Base-by-base conservation (phyloP, 2,888 invertebrate species). In the Smittia sp. region DNA sequence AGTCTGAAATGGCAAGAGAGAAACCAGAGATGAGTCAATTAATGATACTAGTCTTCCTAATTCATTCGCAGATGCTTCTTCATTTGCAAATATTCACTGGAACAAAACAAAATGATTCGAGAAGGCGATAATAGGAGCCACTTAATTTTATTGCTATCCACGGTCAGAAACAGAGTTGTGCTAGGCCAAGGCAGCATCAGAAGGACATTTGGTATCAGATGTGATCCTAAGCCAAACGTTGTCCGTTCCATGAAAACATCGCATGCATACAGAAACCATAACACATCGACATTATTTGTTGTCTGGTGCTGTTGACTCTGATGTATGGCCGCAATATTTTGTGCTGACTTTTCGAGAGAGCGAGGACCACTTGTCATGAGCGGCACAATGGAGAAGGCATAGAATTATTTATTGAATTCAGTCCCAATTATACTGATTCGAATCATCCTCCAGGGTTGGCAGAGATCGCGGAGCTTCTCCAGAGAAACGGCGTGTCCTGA, bases 1-100 rank as follows among this genome's bases (percentile, higher is more conserved):
- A 90, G 85, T 94, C 94, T 93, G 87, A 68, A 86, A 86, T 11
- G 11, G 15, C 24, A 27, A 72, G 58, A 62, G 15, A 63, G 2
- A 24, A 25, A 22, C 1, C 11, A 63, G 25, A 2, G 2, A 25
- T 24, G 27, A 24, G 4, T 63, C 25, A 63, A 63, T 25, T 25
- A 2, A 27, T 20, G 20, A 15, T 15, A 52, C 13, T 4, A 52
- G 18, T 18, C 7, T 18, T 20, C 58, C 1, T 58, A 15, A 52
- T 58, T 58, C 20, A 58, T 1, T 32, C 15, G 32, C 3, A 32
- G 32, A 32, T 6, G 32, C 32, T 32, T 32, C 32, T 32, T 32
- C 32, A 32, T 32, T 32, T 32, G 3, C 32, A n/a, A n/a, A n/a
- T n/a, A n/a, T n/a, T n/a, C n/a, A n/a, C n/a, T n/a, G n/a, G n/a